Conservation (phyloP, 2,888 invertebrate species). For the Lumbricus terrestris region DNA sequence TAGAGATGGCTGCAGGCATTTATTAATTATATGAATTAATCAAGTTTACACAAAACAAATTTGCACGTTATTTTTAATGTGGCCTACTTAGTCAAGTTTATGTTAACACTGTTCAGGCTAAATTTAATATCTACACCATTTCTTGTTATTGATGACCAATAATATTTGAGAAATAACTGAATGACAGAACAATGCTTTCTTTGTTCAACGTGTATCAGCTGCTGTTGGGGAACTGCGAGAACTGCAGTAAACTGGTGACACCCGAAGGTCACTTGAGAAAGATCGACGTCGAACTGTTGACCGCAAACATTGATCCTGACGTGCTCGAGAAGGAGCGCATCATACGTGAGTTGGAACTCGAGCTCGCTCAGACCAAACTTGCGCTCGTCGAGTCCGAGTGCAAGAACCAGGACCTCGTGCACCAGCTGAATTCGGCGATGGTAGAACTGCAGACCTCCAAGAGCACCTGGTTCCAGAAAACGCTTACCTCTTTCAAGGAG, state of each 20-base stretch:
- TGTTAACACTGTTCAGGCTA: neutral
- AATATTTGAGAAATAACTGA: neutral
- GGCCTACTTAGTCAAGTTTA: neutral
- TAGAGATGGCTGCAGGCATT: neutral
- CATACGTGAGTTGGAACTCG: conserved; percentile 81
- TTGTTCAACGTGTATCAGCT: conserved; percentile 16
- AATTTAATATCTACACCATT: neutral
- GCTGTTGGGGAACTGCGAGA: conserved; percentile 28
- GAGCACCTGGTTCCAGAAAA: conserved; percentile 88
- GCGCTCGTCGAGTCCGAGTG: conserved; percentile 96
- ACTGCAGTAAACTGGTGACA: conserved; percentile 48
- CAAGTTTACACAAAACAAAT: neutral
- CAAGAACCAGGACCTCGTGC: conserved; percentile 85
- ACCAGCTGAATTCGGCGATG: conserved; percentile 80
- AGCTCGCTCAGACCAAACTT: conserved; percentile 92
- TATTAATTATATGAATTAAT: neutral
- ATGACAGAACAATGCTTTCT: neutral
- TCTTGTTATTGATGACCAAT: neutral
- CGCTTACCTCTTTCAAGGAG: conserved; percentile 69
- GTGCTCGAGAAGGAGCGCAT: conserved; percentile 48
- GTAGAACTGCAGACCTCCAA: conserved; percentile 73
- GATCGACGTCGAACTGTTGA: conserved; percentile 37
- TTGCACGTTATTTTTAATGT: neutral
- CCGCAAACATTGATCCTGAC: conserved; percentile 36
- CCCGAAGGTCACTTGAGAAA: conserved; percentile 48